Percentiles rank a stretch among this genome's conserved stretches.
phyloP scores from a whole-genome alignment of 1,140 invertebrate species.

The Neotoxoptera formosana region DNA sequence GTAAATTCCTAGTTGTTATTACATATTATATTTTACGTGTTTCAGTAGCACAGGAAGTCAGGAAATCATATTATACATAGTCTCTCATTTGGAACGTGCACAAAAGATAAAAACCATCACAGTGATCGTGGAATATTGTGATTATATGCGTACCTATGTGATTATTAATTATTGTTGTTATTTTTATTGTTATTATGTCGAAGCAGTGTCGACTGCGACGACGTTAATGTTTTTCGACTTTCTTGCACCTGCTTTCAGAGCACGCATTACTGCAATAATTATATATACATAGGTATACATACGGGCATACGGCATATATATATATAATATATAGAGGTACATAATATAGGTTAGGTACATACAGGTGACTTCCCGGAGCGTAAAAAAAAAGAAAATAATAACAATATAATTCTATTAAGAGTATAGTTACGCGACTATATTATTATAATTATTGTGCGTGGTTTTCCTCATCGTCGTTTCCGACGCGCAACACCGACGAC shows the following conservation, averaged over 20 bases:
- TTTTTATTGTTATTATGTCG: neutral
- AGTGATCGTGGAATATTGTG: neutral
- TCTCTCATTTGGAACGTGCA: neutral
- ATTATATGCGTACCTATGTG: neutral
- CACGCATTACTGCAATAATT: slow-evolving; percentile 1
- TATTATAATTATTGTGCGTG: neutral
- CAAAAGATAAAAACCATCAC: neutral
- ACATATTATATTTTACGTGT: neutral
- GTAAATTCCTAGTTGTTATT: neutral
- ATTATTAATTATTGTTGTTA: neutral
- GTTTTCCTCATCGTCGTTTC: neutral
- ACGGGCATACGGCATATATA: no score
- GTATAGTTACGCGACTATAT: neutral
- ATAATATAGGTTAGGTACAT: neutral
- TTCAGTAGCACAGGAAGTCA: neutral
- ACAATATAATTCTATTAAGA: slow-evolving; percentile 28
- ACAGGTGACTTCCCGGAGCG: slow-evolving; percentile 23
- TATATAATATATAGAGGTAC: neutral
- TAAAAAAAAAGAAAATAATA: slow-evolving; percentile 21
- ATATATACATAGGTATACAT: neutral
- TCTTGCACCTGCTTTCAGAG: neutral
- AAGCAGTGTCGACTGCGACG: neutral
- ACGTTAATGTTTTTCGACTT: neutral
- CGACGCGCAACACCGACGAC: neutral
- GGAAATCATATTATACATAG: neutral